phyloP scores from a whole-genome alignment of 2,797 vertebrate genomes.

The Sebastes dallii region DNA sequence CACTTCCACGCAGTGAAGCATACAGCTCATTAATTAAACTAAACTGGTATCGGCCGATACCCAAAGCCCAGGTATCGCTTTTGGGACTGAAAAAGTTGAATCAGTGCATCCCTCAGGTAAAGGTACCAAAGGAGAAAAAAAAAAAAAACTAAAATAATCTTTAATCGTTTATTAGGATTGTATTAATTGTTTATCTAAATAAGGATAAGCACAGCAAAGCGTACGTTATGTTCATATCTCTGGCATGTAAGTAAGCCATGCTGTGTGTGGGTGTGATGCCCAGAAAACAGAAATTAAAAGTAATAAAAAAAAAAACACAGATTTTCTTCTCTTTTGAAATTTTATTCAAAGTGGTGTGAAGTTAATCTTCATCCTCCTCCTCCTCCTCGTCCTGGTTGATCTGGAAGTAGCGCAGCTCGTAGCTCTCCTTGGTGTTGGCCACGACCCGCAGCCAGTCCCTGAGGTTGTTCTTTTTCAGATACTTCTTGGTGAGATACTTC shows the following conservation, averaged over 20 bases:
- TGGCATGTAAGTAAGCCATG: background rate
- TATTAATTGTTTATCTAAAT: background rate
- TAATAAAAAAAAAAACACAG: conserved; percentile 26
- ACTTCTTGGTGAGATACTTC: conserved; percentile 98
- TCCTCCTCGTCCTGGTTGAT: conserved; percentile 98
- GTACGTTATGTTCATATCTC: background rate
- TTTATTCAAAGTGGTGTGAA: conserved; percentile 88
- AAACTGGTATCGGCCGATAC: too few relatives aligned
- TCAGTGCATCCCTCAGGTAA: background rate
- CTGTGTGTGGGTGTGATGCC: accelerated
- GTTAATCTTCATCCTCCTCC: conserved; percentile 92
- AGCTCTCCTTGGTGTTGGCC: conserved; percentile 96
- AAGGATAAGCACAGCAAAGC: background rate
- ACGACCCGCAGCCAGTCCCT: conserved; percentile 95
- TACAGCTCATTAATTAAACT: too few relatives aligned
- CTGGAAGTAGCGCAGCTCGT: conserved; percentile 97
- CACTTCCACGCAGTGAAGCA: too few relatives aligned
- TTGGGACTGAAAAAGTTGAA: too few relatives aligned
- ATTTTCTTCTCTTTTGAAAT: conserved; percentile 43
- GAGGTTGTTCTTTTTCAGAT: conserved; percentile 96
- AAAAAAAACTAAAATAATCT: background rate
- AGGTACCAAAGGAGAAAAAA: background rate
- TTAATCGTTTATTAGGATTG: background rate
- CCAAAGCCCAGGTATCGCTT: too few relatives aligned
- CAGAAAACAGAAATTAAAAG: background rate